Evolutionary conservation across 2,888 invertebrate genomes (phyloP).

Genomic region (Thereva unica): DNA sequence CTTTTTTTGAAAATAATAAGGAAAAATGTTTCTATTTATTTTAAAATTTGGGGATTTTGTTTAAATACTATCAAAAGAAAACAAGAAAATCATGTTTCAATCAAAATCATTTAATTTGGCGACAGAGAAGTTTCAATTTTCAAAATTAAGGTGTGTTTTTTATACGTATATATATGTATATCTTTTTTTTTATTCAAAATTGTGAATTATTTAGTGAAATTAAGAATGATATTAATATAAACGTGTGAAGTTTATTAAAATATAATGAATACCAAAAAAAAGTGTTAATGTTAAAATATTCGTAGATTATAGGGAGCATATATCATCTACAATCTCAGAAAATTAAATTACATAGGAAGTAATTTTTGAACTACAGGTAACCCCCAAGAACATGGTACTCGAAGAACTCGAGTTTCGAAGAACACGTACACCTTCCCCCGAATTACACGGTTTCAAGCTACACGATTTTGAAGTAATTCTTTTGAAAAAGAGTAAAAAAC

Average conservation of each 20-base stretch:
- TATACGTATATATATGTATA: background rate
- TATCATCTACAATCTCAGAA: no score
- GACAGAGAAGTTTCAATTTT: constrained; percentile 9
- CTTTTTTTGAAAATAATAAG: constrained; percentile 3
- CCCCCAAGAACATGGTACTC: no score
- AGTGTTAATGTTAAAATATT: no score
- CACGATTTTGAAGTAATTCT: no score
- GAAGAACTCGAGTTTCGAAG: no score
- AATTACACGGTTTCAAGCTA: no score
- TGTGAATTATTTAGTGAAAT: background rate
- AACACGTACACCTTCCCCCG: no score
- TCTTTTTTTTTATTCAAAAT: background rate
- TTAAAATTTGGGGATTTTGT: background rate
- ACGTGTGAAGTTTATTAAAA: background rate
- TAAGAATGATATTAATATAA: constrained; percentile 6
- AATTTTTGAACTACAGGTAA: no score
- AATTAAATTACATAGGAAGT: no score
- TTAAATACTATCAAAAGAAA: background rate
- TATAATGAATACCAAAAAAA: no score
- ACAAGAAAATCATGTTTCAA: constrained; percentile 8
- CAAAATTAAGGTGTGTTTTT: constrained; percentile 16
- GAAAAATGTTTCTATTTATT: background rate
- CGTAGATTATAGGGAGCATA: no score
- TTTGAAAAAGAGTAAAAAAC: no score
- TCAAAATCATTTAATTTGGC: constrained; percentile 27